phyloP scores from a whole-genome alignment of 2,888 invertebrate genomes.

The Dichetophora obliterata region DNA sequence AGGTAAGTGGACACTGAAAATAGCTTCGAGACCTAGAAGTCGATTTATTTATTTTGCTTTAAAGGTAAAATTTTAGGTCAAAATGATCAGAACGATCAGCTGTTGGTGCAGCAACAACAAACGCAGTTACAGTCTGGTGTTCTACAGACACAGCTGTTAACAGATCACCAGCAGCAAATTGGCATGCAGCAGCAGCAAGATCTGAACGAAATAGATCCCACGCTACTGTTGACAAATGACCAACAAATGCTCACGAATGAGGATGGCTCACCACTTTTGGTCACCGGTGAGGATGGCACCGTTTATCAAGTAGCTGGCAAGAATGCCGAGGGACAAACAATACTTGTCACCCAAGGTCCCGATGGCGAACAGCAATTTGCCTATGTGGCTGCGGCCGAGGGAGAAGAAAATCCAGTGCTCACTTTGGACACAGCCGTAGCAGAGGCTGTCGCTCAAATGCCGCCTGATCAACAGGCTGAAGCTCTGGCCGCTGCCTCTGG shows the following conservation, averaged over 20 bases:
- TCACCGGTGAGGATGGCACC: slow-evolving; percentile 84
- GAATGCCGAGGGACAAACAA: slow-evolving; percentile 82
- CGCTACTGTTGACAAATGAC: slow-evolving; percentile 61
- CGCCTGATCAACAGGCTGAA: slow-evolving; percentile 58
- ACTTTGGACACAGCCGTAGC: slow-evolving; percentile 69
- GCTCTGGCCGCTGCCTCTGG: slow-evolving; percentile 56
- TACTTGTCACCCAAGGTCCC: slow-evolving; percentile 80
- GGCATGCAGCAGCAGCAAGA: slow-evolving; percentile 59
- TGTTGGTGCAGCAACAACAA: slow-evolving; percentile 51
- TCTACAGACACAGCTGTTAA: slow-evolving; percentile 55
- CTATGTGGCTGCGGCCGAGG: slow-evolving; percentile 76
- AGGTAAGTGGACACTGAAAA: slow-evolving; percentile 65
- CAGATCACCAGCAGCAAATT: slow-evolving; percentile 55
- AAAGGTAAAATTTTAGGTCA: slow-evolving; percentile 70
- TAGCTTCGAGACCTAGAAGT: not conserved
- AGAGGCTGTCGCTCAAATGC: slow-evolving; percentile 67
- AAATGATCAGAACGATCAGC: slow-evolving; percentile 70
- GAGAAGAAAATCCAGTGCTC: slow-evolving; percentile 72
- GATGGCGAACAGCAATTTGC: slow-evolving; percentile 82
- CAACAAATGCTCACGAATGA: slow-evolving; percentile 70
- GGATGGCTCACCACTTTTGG: slow-evolving; percentile 80
- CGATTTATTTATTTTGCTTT: not conserved
- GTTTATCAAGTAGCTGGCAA: slow-evolving; percentile 81
- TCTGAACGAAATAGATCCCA: slow-evolving; percentile 56
- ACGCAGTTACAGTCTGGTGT: slow-evolving; percentile 51